Evolutionary conservation across 2,888 invertebrate species (phyloP), one percentile per base, ranked within the genome.

Genomic region (Drosophila seclusa): DNA sequence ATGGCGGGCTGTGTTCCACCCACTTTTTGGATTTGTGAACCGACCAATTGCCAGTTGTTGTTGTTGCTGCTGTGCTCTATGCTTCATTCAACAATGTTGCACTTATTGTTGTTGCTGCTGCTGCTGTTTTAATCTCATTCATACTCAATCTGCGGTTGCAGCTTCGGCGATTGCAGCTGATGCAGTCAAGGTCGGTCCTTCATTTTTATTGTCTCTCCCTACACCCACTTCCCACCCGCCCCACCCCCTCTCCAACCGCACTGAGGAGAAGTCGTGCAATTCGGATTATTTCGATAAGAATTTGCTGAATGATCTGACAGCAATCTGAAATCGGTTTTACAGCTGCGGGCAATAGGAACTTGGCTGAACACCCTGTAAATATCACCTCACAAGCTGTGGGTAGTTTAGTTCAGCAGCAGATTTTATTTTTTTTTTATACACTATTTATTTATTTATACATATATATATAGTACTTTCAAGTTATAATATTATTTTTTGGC

Each of bases 81-180:
- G 83, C 89, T 83, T 76, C 80, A 89, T 85, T 89, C 80, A 87
- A 80, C 85, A 81, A 87, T 83, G 73, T 86, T 82, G 71, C 69
- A 67, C 38, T 31, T 61, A 59, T 34, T 42, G 53, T 10, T 48
- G 53, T 45, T 49, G 65, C 55, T 59, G 73, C 68, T 45, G 42
- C 42, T 24, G 45, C 21, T 45, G 45, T 8, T 63, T 59, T 65
- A 61, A 82, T 63, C 68, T 72, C 69, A 76, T 58, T 73, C 73
- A 63, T 55, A 42, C 29, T 49, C 61, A 74, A 73, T 68, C 73
- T 61, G 42, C n/a, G 52, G 54, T 18, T 73, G 57, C 70, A 69
- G 50, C 58, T 34, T 24, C 57, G 40, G 40, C 55, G 21, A 54
- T 68, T 48, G 40, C 68, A 50, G 21, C 36, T 42, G 72, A 64